Evolutionary conservation across 2,797 vertebrate species (phyloP).

Genomic region (Gadopsis marmoratus): DNA sequence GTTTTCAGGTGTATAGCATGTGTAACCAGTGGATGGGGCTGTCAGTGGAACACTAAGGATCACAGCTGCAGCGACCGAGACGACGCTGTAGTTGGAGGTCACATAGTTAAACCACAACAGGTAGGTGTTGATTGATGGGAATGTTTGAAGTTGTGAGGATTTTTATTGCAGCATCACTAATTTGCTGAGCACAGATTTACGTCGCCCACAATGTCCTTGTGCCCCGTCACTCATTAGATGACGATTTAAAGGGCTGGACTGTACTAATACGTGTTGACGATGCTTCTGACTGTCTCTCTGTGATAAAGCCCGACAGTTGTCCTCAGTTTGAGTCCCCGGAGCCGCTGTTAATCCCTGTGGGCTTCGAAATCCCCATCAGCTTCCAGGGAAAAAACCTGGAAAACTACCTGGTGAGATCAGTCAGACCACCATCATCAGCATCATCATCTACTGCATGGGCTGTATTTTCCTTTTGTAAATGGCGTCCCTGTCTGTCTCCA

Average conservation of each 20-base stretch:
- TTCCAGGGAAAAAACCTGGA: constrained; percentile 85
- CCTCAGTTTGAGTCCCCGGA: constrained; percentile 83
- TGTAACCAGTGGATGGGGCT: constrained; percentile 93
- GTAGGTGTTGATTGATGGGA: constrained; percentile 64
- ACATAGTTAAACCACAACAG: constrained; percentile 87
- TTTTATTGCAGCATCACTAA: no score
- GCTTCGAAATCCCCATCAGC: constrained; percentile 70
- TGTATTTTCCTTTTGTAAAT: not conserved
- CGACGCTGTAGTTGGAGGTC: constrained; percentile 47
- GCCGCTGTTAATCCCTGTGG: constrained; percentile 81
- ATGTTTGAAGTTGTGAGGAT: no score
- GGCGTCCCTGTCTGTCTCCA: constrained; percentile 29
- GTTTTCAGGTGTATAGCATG: constrained; percentile 91
- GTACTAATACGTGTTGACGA: not conserved
- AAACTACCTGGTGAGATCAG: constrained; percentile 74
- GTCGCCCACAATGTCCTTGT: not conserved
- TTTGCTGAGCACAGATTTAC: no score
- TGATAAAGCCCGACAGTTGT: constrained; percentile 73
- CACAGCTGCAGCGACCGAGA: constrained; percentile 83
- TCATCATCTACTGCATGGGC: not conserved
- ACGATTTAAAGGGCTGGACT: not conserved
- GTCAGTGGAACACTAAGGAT: constrained; percentile 90
- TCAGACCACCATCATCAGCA: no score
- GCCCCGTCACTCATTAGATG: not conserved
- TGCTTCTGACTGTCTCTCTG: not conserved